Percentiles rank a stretch among this genome's conserved stretches.
Evolutionary conservation across 2,797 vertebrate species (phyloP).

Genomic region (Pteropus rufus): DNA sequence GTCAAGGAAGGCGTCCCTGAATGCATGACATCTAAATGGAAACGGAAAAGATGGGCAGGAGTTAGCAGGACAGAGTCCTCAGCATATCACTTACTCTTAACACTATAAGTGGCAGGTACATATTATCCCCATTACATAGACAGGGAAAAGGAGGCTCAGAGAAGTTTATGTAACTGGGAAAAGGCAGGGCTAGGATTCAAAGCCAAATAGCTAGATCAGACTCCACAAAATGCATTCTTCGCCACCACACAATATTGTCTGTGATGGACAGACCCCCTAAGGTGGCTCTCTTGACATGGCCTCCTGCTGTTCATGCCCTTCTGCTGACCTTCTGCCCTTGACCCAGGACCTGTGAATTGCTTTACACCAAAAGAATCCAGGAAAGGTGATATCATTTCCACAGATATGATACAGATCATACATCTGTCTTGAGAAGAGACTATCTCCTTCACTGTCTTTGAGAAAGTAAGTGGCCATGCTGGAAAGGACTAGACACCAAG

Average conservation of each 20-base stretch:
- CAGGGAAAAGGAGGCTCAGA: background rate
- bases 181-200: background rate
- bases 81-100: background rate
- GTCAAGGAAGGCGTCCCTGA: background rate
- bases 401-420: rapidly evolving
- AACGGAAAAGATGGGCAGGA: background rate
- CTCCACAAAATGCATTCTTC: background rate
- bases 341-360: background rate
- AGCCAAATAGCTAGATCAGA: background rate
- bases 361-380: background rate
- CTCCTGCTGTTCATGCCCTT: background rate
- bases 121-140: background rate
- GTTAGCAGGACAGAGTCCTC: background rate
- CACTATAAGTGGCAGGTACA: background rate
- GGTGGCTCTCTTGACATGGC: background rate
- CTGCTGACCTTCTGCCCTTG: background rate
- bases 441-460: background rate
- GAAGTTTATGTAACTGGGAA: background rate
- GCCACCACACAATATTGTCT: background rate
- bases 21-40: background rate
- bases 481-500: background rate
- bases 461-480: background rate
- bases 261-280: background rate
- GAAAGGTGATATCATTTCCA: background rate
- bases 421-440: background rate